phyloP scores from a whole-genome alignment of 92 coral and sea anemone genomes.

The Epizoanthus scotinus region DNA sequence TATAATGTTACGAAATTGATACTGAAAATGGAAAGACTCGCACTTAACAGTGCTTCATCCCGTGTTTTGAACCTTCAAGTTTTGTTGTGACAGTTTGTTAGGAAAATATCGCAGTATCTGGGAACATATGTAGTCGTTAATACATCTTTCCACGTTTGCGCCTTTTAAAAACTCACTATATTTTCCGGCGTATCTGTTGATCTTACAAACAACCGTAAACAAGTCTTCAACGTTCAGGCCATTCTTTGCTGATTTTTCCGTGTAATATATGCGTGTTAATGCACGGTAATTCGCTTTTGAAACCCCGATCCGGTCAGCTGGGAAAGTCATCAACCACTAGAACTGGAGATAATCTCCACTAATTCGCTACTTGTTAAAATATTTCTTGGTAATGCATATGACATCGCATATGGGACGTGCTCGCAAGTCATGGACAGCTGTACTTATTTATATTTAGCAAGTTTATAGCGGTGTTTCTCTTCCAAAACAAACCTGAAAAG shows the following conservation, averaged over 20 bases:
- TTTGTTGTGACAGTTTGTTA: slow-evolving; percentile 31
- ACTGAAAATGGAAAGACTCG: neutral
- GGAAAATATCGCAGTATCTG: slow-evolving; percentile 39
- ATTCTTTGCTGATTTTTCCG: slow-evolving; percentile 3
- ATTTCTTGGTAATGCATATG: slow-evolving; percentile 7
- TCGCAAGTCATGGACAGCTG: slow-evolving; percentile 8
- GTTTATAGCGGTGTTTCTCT: slow-evolving; percentile 19
- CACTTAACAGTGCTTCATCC: slow-evolving; percentile 11
- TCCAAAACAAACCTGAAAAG: slow-evolving; percentile 21
- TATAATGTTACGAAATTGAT: slow-evolving; percentile 1
- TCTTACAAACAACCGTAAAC: neutral
- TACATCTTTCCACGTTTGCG: slow-evolving; percentile 11
- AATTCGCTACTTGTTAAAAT: slow-evolving; percentile 6
- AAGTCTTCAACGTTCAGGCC: neutral
- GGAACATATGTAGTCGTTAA: slow-evolving; percentile 5
- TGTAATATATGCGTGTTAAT: slow-evolving; percentile 1
- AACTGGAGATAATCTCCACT: slow-evolving; percentile 18
- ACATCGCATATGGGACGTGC: slow-evolving; percentile 9
- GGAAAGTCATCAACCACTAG: slow-evolving; percentile 14
- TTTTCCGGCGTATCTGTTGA: slow-evolving; percentile 17
- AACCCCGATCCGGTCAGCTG: slow-evolving; percentile 19
- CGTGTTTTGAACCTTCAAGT: slow-evolving; percentile 45
- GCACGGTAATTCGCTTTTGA: slow-evolving; percentile 25
- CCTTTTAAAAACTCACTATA: neutral
- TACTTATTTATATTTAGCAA: slow-evolving; percentile 1